These are phyloP conservation scores for Malurus elegans DNA, from an alignment of 2,113 vertebrate genomes.

Conservation along the genomic window DNA sequence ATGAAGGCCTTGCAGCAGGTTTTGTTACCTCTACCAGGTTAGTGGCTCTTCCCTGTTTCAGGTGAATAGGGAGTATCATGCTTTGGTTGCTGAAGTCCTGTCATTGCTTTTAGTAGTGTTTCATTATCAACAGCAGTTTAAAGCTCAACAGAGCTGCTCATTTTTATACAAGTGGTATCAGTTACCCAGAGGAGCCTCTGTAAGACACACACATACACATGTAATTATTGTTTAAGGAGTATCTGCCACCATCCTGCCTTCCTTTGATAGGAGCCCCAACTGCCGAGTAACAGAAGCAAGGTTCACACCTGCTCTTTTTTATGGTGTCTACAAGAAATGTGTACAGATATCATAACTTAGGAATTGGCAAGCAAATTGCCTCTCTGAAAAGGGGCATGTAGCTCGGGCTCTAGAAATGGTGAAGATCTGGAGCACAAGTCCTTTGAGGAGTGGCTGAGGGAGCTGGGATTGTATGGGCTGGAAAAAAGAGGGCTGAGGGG, in stretches of 20 bases:
- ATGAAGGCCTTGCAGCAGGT: neutral
- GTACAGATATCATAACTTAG: too few species aligned
- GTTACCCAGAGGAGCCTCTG: neutral
- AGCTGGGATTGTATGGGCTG: neutral
- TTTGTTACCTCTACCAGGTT: neutral
- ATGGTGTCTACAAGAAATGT: neutral
- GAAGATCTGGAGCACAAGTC: neutral
- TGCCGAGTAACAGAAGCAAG: neutral
- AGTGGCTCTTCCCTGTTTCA: neutral
- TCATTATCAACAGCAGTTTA: neutral
- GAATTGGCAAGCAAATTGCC: fast-evolving
- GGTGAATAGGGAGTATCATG: fast-evolving
- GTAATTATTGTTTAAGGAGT: neutral
- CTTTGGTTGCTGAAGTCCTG: neutral
- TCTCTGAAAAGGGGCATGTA: fast-evolving
- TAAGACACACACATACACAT: neutral
- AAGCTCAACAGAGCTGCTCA: neutral
- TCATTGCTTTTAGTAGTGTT: neutral
- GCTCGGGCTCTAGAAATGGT: neutral
- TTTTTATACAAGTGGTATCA: neutral
- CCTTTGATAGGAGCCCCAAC: neutral
- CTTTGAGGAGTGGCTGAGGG: neutral
- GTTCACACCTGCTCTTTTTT: neutral
- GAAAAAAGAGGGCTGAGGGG: neutral
- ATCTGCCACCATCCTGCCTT: neutral